Evolutionary conservation across 2,888 invertebrate species (phyloP), one percentile per base, ranked within the genome.

Genomic region (Dexiosoma caninum): DNA sequence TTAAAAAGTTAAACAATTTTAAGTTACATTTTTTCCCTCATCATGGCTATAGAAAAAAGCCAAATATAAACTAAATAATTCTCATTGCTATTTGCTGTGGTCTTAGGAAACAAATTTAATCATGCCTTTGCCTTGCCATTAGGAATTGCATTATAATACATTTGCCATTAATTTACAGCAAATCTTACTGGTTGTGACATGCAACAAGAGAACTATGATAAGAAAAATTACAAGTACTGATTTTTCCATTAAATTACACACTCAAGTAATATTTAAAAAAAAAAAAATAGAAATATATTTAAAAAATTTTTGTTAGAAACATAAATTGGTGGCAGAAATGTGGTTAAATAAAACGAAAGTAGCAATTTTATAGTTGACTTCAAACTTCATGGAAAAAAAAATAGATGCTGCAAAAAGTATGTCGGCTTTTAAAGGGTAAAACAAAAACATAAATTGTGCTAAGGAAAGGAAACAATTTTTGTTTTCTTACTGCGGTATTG

Each of bases 171-270:
- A 76, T 80, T 76, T 80, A 55, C 59, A 76, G 57, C 44, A 53
- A 60, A 40, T 53, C 10, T 64, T 53, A 21, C 51, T 80, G 80
- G 8, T 32, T 66, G 46, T 80, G 80, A 80, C 75, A 76, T 60
- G 53, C 59, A 66, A 70, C 66, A 35, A 71, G 62, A 60, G 60
- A 67, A 40, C 62, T 55, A 53, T 55, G 60, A 76, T 21, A 64
- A 66, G 71, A 66, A 78, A 67, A 67, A 69, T 72, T 67, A 67
- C 60, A 71, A 53, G 40, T 59, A 59, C 57, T 74, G 77, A 77
- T 74, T 81, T 64, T 81, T 81, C 77, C 81, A 74, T 70, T 77
- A 69, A 77, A 81, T 81, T 81, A 77, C 81, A 77, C 77, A 77
- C 64, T 69, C 6, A 59, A 71, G 46, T 35, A 23, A 71, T 55